Percentiles rank a stretch among this genome's conserved stretches.
Evolutionary conservation across 2,797 vertebrate species (phyloP).

Genomic region (Mionectes olivaceus): DNA sequence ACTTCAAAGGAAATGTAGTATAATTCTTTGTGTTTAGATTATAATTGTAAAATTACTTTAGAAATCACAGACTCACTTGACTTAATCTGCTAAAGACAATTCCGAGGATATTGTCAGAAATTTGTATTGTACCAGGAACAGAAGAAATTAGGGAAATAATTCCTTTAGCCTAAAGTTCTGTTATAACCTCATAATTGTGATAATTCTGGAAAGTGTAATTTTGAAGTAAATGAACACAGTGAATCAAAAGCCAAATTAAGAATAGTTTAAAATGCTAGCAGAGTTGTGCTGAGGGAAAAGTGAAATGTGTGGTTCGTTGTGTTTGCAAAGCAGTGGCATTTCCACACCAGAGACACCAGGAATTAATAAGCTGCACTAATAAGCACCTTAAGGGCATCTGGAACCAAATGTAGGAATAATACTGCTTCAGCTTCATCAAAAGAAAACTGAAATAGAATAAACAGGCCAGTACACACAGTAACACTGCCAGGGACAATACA

Average conservation of each 20-base stretch:
- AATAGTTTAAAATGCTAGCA: not conserved
- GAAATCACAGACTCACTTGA: not conserved
- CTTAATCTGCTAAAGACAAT: not conserved
- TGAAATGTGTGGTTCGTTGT: not conserved
- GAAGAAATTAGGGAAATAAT: not conserved
- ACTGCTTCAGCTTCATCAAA: not conserved
- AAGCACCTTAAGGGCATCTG: not conserved
- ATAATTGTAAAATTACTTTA: not conserved
- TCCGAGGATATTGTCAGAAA: not conserved
- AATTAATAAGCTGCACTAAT: not conserved
- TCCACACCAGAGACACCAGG: not conserved
- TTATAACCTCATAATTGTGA: not conserved
- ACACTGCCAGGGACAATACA: not conserved
- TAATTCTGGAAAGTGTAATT: not conserved
- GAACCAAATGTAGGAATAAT: not conserved
- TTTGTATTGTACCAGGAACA: not conserved
- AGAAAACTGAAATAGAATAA: not conserved
- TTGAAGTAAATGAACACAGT: not conserved
- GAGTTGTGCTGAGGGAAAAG: not conserved
- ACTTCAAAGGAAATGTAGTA: not conserved
- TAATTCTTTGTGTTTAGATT: not conserved
- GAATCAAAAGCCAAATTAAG: not conserved
- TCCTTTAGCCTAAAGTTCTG: not conserved
- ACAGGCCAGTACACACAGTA: not conserved
- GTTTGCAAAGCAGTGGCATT: not conserved